Evolutionary conservation across 2,888 invertebrate species (phyloP).

Genomic region (Oeneis ivallda): DNA sequence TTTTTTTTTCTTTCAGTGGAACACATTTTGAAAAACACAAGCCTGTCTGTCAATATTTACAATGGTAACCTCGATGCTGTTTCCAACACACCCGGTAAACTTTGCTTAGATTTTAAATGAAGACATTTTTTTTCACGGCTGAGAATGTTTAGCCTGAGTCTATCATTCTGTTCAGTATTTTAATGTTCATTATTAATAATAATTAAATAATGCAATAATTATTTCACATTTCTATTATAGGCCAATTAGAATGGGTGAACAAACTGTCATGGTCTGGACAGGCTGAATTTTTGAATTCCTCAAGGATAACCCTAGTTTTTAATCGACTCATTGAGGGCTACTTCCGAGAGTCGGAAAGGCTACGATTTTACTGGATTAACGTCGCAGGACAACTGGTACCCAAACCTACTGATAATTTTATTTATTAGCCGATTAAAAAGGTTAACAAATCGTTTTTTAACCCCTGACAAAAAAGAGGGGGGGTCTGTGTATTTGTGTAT

Average conservation of each 20-base stretch:
- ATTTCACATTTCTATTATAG: slow-evolving; percentile 56
- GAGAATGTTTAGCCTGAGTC: too few relatives aligned
- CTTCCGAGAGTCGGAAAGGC: slow-evolving; percentile 83
- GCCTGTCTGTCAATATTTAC: slow-evolving; percentile 84
- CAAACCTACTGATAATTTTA: slow-evolving; percentile 1
- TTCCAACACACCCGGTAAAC: slow-evolving; percentile 88
- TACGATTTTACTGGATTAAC: slow-evolving; percentile 89
- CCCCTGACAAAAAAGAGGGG: too few relatives aligned
- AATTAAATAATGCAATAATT: too few relatives aligned
- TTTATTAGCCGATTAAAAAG: neutral
- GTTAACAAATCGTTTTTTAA: too few relatives aligned
- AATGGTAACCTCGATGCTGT: slow-evolving; percentile 92
- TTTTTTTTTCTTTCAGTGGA: slow-evolving; percentile 81
- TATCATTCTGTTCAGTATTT: too few relatives aligned
- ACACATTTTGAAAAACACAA: slow-evolving; percentile 83
- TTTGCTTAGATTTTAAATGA: neutral
- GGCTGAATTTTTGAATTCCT: slow-evolving; percentile 77
- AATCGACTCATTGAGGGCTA: slow-evolving; percentile 86
- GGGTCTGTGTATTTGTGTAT: too few relatives aligned
- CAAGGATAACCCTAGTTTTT: slow-evolving; percentile 79
- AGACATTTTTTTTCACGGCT: too few relatives aligned
- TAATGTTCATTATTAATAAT: too few relatives aligned
- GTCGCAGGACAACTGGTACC: slow-evolving; percentile 91
- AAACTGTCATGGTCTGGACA: slow-evolving; percentile 84
- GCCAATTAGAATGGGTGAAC: slow-evolving; percentile 88